phyloP scores from a whole-genome alignment of 2,113 vertebrate genomes.

The Lota lota region DNA sequence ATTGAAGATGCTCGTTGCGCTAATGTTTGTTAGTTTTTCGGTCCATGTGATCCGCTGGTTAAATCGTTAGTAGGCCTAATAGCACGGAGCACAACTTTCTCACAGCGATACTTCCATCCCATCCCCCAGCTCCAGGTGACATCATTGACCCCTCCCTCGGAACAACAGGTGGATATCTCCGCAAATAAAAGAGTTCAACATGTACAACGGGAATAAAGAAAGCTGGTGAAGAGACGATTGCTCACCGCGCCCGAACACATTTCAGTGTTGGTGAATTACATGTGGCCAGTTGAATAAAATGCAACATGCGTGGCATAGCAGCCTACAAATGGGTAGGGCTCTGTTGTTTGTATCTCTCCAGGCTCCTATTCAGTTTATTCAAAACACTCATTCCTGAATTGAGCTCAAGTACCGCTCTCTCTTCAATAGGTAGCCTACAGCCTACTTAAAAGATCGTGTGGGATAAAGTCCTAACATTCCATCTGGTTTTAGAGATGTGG shows the following conservation, averaged over 20 bases:
- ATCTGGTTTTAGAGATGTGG: not conserved
- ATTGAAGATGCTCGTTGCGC: not conserved
- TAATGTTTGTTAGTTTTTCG: not conserved
- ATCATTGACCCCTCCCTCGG: conserved; percentile 44
- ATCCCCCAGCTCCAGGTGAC: conserved; percentile 49
- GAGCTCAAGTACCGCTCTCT: conserved; percentile 25
- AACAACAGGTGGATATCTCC: conserved; percentile 54
- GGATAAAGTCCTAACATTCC: conserved; percentile 21
- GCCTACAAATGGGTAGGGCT: no score
- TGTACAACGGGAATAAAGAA: no score
- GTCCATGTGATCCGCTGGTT: no score
- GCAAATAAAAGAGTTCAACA: no score
- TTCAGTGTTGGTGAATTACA: no score
- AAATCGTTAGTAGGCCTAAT: no score
- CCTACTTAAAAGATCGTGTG: conserved; percentile 13
- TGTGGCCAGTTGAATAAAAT: no score
- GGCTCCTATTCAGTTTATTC: no score
- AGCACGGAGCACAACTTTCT: conserved; percentile 1
- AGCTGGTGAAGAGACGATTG: no score
- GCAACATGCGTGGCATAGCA: no score
- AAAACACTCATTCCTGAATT: conserved; percentile 22
- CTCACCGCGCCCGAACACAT: no score
- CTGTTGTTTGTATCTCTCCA: no score
- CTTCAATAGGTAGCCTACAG: conserved; percentile 14
- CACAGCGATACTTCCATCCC: not conserved